phyloP scores from a whole-genome alignment of 1,140 invertebrate species.

The Sinonovacula constricta region DNA sequence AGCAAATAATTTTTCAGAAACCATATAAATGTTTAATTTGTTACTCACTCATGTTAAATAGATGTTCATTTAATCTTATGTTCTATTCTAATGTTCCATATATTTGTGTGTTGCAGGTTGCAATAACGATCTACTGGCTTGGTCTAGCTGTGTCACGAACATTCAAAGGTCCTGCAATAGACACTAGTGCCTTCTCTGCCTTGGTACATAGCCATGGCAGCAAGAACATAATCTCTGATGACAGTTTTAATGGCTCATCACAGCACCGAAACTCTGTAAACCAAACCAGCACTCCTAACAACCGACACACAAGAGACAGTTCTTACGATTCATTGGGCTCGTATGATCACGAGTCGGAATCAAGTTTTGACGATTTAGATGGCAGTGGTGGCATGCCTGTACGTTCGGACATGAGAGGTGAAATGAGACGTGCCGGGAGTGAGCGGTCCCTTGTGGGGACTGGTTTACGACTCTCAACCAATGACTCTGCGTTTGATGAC shows the following conservation, averaged over 20 bases:
- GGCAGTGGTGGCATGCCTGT: conserved; percentile 49
- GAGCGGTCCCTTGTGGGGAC: conserved; percentile 51
- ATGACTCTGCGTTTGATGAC: conserved; percentile 50
- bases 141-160: conserved; percentile 58
- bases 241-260: conserved; percentile 48
- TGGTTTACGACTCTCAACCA: conserved; percentile 20
- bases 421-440: conserved; percentile 66
- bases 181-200: conserved; percentile 72
- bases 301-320: conserved; percentile 62
- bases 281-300: conserved; percentile 14
- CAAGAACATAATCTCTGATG: conserved; percentile 61
- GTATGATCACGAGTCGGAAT: conserved; percentile 65
- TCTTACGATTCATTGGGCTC: conserved; percentile 72
- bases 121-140: conserved; percentile 74
- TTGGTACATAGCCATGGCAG: conserved; percentile 64
- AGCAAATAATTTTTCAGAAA: no score
- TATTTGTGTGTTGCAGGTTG: conserved; percentile 76
- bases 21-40: no score
- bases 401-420: conserved; percentile 57
- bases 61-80: no score
- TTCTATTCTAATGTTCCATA: no score
- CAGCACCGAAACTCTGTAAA: conserved; percentile 5
- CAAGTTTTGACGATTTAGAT: conserved; percentile 68
- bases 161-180: conserved; percentile 71
- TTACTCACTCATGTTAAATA: no score